Evolutionary conservation across 2,888 invertebrate genomes (phyloP), one percentile per base, ranked within the genome.

Genomic region (Cataglyphis cursor): DNA sequence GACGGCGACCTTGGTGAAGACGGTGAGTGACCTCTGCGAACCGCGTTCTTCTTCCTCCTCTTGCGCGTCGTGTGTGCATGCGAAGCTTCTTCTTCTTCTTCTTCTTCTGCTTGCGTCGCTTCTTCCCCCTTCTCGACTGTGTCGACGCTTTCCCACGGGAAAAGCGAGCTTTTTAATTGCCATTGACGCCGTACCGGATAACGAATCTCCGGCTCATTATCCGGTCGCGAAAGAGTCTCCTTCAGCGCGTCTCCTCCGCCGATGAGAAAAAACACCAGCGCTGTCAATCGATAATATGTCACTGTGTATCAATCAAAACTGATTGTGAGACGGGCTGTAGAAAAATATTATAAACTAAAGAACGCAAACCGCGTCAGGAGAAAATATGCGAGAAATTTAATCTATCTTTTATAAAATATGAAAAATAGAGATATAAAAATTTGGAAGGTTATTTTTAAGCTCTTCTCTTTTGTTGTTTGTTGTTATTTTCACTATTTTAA

Each of bases 1-100:
- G 72, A 1, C 76, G 68, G 31, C 90, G 92, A 91, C 93, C 93
- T 93, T 93, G 92, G 88, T 83, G 88, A 87, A 87, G 89, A 90
- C 92, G 93, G 93, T 93, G 94, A 93, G 94, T 93, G 93, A 93
- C 93, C 93, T 90, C 92, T 89, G 86, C 80, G 78, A 84, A 84
- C 76, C 51, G 68, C 85, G 62, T 31, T 65, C 72, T 66, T 41
- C 68, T 28, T 75, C 61, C 18, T 76, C 80, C 85, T 87, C 75
- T 83, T 85, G 66, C 54, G 35, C 51, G 68, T 54, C n/a, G 21
- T 28, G 65, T 65, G 61, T 51, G 38, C 41, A 51, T 70, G 80
- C 57, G 54, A 80, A 66, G 48, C 35, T n/a, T 51, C 74, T 89
- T 83, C 78, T 78, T 51, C 74, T 89, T 83, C 78, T 78, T 85